These are phyloP conservation scores for Anneissia japonica DNA, from an alignment of 35 echinoderm and acorn worm genomes.

Conservation along the genomic window DNA sequence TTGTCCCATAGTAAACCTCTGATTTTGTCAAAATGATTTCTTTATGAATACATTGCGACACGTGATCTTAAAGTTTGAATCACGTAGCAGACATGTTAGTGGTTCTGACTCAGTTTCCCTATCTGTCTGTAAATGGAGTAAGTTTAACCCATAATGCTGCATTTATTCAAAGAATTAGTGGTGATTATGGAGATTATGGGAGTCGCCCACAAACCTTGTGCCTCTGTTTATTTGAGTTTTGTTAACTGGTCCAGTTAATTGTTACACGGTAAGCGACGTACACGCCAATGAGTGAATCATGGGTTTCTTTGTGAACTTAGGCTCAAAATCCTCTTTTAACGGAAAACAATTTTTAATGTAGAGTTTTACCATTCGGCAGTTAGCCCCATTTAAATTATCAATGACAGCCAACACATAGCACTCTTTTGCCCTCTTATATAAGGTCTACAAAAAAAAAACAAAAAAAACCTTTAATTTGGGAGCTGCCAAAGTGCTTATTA, in stretches of 20 bases:
- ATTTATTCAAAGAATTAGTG: not conserved
- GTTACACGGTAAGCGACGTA: not conserved
- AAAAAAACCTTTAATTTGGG: no score
- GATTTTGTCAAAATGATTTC: no score
- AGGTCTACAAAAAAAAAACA: no score
- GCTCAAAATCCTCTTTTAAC: not conserved
- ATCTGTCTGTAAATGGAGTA: not conserved
- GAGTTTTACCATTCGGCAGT: not conserved
- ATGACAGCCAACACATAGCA: no score
- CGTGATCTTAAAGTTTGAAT: not conserved
- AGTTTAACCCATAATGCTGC: not conserved
- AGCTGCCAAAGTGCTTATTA: no score
- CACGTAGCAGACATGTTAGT: not conserved
- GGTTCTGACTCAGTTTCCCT: not conserved
- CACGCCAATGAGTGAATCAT: not conserved
- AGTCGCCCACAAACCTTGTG: not conserved
- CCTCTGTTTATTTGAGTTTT: not conserved
- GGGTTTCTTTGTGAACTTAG: not conserved
- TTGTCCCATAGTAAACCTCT: no score
- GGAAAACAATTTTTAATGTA: not conserved
- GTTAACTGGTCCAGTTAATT: not conserved
- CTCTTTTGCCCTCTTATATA: no score
- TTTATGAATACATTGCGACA: no score
- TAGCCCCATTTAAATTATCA: no score
- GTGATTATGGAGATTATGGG: no score